A percentile compares a stretch with the other conserved stretches of the same genome.
phyloP scores from a whole-genome alignment of 2,113 vertebrate species.

The Tautogolabrus adspersus region DNA sequence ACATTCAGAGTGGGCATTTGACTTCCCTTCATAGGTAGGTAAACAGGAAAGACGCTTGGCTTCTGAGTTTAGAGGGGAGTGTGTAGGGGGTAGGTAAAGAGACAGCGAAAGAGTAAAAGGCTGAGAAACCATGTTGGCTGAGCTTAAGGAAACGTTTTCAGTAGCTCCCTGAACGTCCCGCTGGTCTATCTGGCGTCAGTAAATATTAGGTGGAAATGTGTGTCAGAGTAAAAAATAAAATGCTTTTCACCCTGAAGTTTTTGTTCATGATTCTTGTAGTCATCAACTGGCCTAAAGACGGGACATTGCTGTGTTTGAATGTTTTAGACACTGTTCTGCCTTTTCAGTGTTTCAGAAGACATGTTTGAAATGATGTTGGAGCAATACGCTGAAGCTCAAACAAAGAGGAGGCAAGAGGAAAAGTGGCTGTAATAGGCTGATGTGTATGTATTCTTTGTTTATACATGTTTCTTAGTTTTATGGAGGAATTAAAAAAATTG shows the following conservation, averaged over 20 bases:
- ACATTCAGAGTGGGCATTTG: conserved; percentile 79
- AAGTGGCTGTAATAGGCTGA: conserved; percentile 19
- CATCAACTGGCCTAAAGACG: conserved; percentile 55
- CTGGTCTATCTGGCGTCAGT: conserved; percentile 57
- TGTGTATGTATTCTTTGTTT: conserved; percentile 43
- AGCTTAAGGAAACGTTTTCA: conserved; percentile 47
- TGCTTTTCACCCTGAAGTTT: conserved; percentile 47
- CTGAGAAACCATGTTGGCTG: conserved; percentile 8
- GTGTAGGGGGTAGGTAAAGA: conserved; percentile 36
- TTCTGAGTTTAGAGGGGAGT: conserved; percentile 42
- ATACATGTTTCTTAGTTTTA: neutral
- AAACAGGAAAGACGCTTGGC: conserved; percentile 82
- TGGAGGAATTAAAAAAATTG: conserved; percentile 34
- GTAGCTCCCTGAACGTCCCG: conserved; percentile 32
- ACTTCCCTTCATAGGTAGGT: conserved; percentile 77
- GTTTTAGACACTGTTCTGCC: conserved; percentile 54
- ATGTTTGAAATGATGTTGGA: conserved; percentile 16
- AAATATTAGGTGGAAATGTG: conserved; percentile 55
- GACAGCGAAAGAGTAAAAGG: neutral
- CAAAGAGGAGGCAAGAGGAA: neutral
- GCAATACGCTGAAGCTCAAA: conserved; percentile 32
- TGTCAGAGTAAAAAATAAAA: conserved; percentile 52
- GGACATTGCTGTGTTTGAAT: conserved; percentile 34
- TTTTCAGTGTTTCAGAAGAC: neutral
- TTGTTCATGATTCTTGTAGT: conserved; percentile 45